phyloP scores from a whole-genome alignment of 2,888 invertebrate genomes.

The Mythimna ferrago region DNA sequence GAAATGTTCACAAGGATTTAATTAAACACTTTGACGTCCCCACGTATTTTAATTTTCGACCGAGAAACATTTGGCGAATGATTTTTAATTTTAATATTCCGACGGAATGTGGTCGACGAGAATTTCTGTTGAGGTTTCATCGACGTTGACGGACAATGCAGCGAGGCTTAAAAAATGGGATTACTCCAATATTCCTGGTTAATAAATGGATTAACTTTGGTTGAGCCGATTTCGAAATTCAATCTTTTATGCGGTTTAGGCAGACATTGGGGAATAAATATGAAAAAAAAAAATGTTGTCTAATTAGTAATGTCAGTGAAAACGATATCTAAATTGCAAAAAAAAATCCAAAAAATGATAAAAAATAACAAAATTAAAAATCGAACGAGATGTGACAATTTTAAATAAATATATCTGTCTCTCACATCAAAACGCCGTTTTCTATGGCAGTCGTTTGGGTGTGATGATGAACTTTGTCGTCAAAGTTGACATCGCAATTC shows the following conservation, averaged over 20 bases:
- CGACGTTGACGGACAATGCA: conserved; percentile 28
- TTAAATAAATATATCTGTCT: too few relatives aligned
- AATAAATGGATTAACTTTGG: conserved; percentile 32
- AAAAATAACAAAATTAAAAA: too few relatives aligned
- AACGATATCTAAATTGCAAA: too few relatives aligned
- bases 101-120: conserved; percentile 18
- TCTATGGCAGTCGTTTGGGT: too few relatives aligned
- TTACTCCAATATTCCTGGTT: conserved; percentile 32
- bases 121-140: conserved; percentile 41
- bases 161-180: conserved; percentile 33
- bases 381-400: too few relatives aligned
- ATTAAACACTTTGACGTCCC: conserved; percentile 54
- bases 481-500: too few relatives aligned
- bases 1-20: conserved; percentile 58
- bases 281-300: too few relatives aligned
- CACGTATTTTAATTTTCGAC: conserved; percentile 25
- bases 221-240: background rate
- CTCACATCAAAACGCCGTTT: too few relatives aligned
- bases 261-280: background rate
- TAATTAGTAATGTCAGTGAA: too few relatives aligned
- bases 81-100: conserved; percentile 50
- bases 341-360: too few relatives aligned
- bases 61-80: conserved; percentile 18
- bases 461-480: too few relatives aligned
- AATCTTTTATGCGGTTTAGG: conserved; percentile 1